A percentile compares a stretch with the other conserved stretches of the same genome.
phyloP scores from a whole-genome alignment of 2,888 invertebrate species.

The Synergus itoensis region DNA sequence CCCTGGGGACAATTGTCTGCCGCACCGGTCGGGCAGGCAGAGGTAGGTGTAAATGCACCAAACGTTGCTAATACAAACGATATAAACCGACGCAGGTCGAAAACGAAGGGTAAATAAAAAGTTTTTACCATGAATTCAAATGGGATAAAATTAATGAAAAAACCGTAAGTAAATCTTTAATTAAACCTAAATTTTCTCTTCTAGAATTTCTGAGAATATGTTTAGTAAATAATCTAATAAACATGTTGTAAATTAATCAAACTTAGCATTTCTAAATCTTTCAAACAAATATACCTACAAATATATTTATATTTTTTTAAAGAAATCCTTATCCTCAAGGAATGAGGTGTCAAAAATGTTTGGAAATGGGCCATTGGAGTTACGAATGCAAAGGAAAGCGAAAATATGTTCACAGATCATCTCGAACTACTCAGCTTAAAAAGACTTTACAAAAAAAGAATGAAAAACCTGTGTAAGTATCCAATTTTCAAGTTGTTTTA shows the following conservation, averaged over 20 bases:
- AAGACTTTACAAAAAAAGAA: constrained; percentile 82
- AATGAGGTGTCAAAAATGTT: constrained; percentile 94
- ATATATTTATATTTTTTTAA: constrained; percentile 37
- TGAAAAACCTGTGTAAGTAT: constrained; percentile 69
- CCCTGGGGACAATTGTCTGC: too few relatives aligned
- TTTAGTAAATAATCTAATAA: constrained; percentile 54
- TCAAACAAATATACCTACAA: too few relatives aligned
- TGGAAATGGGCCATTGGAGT: constrained; percentile 96
- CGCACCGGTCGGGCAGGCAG: too few relatives aligned
- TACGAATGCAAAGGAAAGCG: constrained; percentile 95
- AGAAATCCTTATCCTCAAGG: constrained; percentile 84
- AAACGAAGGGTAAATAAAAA: background rate
- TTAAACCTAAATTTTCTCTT: constrained; percentile 8
- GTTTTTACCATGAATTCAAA: constrained; percentile 56
- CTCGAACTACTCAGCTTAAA: constrained; percentile 89
- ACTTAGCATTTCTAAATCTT: background rate
- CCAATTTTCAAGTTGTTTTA: background rate
- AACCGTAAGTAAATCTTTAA: constrained; percentile 58
- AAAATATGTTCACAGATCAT: constrained; percentile 90
- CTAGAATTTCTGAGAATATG: background rate
- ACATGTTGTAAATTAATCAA: constrained; percentile 28
- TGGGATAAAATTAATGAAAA: constrained; percentile 62
- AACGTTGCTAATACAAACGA: too few relatives aligned
- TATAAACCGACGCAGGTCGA: background rate
- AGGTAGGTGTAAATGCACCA: too few relatives aligned